These are phyloP conservation scores for Buteo buteo DNA, from an alignment of 2,113 vertebrate species.

Conservation along the genomic window DNA sequence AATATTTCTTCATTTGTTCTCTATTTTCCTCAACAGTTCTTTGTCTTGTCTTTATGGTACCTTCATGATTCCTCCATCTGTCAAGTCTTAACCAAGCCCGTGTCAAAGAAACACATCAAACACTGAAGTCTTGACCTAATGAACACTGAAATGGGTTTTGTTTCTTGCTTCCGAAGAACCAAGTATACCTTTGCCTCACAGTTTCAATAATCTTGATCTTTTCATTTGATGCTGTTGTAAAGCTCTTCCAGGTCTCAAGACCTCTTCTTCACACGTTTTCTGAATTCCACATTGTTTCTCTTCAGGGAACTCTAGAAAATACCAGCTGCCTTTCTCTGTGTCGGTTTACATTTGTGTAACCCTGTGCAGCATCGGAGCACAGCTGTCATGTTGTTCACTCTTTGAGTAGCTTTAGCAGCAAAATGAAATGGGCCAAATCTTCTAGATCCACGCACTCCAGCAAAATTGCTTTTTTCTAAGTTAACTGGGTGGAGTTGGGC, in stretches of 20 bases:
- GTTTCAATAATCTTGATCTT: not conserved
- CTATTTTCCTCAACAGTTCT: not conserved
- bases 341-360: not conserved
- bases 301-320: not conserved
- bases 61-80: not conserved
- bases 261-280: not conserved
- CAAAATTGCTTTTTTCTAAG: not conserved
- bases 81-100: conserved; percentile 14
- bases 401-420: not conserved
- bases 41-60: not conserved
- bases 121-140: conserved; percentile 40
- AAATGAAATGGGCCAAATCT: not conserved
- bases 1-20: not conserved
- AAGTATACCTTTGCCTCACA: conserved; percentile 21
- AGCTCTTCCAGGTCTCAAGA: not conserved
- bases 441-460: not conserved
- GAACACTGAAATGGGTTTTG: conserved; percentile 1
- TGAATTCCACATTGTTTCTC: not conserved
- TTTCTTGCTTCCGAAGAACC: conserved; percentile 49
- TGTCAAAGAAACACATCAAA: conserved; percentile 24
- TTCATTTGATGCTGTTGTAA: not conserved
- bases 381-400: not conserved
- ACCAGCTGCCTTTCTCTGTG: not conserved
- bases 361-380: not conserved
- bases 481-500: not conserved